A percentile compares a stretch with the other conserved stretches of the same genome.
These are phyloP conservation scores for Dunckerocampus dactyliophorus DNA, from an alignment of 2,113 vertebrate genomes.

Conservation along the genomic window DNA sequence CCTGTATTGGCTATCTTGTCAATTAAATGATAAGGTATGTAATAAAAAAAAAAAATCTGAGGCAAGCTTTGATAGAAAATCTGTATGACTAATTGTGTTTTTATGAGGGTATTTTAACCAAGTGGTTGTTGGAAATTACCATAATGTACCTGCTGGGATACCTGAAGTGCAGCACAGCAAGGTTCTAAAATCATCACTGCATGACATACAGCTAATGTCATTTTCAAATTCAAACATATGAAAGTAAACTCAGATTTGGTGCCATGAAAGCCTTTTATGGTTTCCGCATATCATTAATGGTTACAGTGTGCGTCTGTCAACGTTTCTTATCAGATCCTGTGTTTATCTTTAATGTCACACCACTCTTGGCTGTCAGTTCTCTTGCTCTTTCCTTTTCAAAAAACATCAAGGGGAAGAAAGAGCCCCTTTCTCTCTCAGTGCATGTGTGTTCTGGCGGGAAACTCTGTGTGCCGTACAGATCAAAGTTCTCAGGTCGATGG, in stretches of 20 bases:
- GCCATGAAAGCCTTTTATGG: constrained; percentile 32
- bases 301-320: constrained; percentile 7
- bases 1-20: no score
- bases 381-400: constrained; percentile 39
- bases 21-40: not conserved
- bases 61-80: not conserved
- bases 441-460: constrained; percentile 48
- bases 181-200: constrained; percentile 12
- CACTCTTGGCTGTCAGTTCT: constrained; percentile 30
- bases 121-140: constrained; percentile 29
- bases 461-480: constrained; percentile 30
- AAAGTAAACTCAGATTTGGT: constrained; percentile 3
- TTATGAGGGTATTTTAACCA: constrained; percentile 29
- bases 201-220: constrained; percentile 22
- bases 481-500: constrained; percentile 49
- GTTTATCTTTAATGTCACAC: constrained; percentile 3
- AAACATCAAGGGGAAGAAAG: not conserved
- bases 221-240: constrained; percentile 7
- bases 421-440: constrained; percentile 39
- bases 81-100: constrained; percentile 24
- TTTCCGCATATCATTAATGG: constrained; percentile 14
- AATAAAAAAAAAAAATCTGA: not conserved
- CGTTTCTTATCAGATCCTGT: constrained; percentile 14
- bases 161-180: not conserved
- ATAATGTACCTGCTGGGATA: constrained; percentile 41